These are phyloP conservation scores for Diorhabda elongata DNA, from an alignment of 1,140 invertebrate genomes.

Conservation along the genomic window DNA sequence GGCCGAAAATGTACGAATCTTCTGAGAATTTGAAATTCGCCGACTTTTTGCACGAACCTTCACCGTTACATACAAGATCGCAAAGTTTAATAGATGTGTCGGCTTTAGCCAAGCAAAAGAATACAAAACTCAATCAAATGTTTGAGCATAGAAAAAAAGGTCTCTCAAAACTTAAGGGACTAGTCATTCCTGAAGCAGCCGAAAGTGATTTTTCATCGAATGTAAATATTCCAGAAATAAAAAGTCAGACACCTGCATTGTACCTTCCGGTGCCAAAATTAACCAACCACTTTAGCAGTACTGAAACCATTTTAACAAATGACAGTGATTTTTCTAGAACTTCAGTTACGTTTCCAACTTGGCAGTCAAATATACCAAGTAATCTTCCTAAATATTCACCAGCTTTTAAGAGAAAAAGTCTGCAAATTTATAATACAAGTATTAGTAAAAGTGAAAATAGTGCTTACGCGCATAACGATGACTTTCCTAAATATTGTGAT, in stretches of 20 bases:
- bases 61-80: slow-evolving; percentile 46
- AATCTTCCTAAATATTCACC: slow-evolving; percentile 76
- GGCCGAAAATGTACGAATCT: slow-evolving; percentile 23
- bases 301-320: slow-evolving; percentile 12
- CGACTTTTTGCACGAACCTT: slow-evolving; percentile 19
- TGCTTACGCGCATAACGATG: slow-evolving; percentile 34
- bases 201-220: slow-evolving; percentile 48
- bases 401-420: slow-evolving; percentile 72
- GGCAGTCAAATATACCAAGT: slow-evolving; percentile 51
- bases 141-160: slow-evolving; percentile 76
- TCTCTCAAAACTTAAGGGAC: slow-evolving; percentile 75
- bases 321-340: slow-evolving; percentile 8
- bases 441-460: slow-evolving; percentile 47
- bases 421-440: slow-evolving; percentile 60
- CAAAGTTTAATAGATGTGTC: slow-evolving; percentile 51
- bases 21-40: slow-evolving; percentile 24
- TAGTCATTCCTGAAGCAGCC: slow-evolving; percentile 76
- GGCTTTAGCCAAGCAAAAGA: slow-evolving; percentile 47
- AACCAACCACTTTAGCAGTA: slow-evolving; percentile 19
- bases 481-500: slow-evolving; percentile 27
- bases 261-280: slow-evolving; percentile 22
- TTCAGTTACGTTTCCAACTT: slow-evolving; percentile 44
- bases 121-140: slow-evolving; percentile 55
- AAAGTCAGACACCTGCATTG: slow-evolving; percentile 51
- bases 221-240: slow-evolving; percentile 75